phyloP scores from a whole-genome alignment of 2,113 vertebrate species.

The Sander lucioperca region DNA sequence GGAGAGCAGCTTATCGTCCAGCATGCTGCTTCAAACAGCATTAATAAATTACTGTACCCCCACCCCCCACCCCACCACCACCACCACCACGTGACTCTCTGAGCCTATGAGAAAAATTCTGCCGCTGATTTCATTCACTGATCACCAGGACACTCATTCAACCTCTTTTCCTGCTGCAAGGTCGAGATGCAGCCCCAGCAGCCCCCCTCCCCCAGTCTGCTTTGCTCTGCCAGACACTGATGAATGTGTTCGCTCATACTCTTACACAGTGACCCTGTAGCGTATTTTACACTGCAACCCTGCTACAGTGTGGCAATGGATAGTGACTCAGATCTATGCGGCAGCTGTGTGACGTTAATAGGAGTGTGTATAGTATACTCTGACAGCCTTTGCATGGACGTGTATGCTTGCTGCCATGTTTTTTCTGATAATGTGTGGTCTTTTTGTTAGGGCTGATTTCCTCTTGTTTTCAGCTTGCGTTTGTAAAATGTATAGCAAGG shows the following conservation, averaged over 20 bases:
- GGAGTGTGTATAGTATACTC: neutral
- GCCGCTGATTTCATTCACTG: conserved; percentile 70
- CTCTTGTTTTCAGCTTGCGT: accelerated
- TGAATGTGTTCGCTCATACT: conserved; percentile 24
- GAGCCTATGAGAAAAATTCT: conserved; percentile 44
- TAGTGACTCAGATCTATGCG: conserved; percentile 59
- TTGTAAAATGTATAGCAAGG: neutral
- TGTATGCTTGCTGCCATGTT: neutral
- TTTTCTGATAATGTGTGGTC: too few species aligned
- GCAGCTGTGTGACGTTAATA: conserved; percentile 34
- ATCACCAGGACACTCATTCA: conserved; percentile 65
- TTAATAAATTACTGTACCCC: conserved; percentile 8
- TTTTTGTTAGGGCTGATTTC: neutral
- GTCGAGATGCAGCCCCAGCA: conserved; percentile 56
- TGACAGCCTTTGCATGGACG: accelerated
- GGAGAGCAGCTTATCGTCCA: conserved; percentile 39
- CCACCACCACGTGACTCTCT: conserved; percentile 36
- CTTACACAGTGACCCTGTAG: conserved; percentile 50
- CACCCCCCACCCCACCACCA: too few species aligned
- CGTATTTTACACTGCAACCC: conserved; percentile 43
- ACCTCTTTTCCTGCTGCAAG: conserved; percentile 68
- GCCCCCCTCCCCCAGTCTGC: conserved; percentile 53
- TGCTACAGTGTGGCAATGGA: neutral
- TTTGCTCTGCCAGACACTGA: conserved; percentile 21
- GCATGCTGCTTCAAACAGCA: conserved; percentile 31